Conservation (phyloP, 2,113 vertebrate genomes). For the Vidua macroura region DNA sequence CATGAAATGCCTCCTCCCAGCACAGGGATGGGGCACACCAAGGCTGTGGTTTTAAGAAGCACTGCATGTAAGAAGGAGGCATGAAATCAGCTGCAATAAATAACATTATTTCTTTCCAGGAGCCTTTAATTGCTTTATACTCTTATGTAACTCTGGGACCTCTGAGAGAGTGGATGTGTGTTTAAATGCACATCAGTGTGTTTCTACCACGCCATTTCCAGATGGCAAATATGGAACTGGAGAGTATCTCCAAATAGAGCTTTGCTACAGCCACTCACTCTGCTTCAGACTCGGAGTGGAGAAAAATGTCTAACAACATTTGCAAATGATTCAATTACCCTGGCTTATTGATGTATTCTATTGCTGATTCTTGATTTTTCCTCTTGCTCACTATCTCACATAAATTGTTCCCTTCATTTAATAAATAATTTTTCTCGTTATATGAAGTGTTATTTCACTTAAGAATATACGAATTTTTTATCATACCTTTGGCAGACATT, state of each 20-base stretch:
- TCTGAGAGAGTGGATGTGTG: background rate
- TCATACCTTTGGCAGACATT: background rate
- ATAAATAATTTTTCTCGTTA: background rate
- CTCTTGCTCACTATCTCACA: background rate
- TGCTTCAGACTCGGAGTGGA: background rate
- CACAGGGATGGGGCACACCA: too few relatives aligned
- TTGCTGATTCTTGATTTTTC: background rate
- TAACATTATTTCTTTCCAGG: background rate
- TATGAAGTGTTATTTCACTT: background rate
- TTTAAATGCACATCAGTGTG: background rate
- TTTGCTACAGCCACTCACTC: background rate
- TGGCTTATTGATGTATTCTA: background rate
- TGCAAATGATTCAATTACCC: background rate
- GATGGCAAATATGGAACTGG: background rate
- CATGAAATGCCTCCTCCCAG: background rate
- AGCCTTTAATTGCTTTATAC: background rate
- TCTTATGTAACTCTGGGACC: background rate
- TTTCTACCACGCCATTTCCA: background rate
- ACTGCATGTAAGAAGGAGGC: background rate
- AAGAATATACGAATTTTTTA: background rate
- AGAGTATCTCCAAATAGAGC: background rate
- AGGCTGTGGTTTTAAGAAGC: background rate
- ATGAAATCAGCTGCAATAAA: constrained; percentile 11
- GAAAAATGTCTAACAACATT: background rate
- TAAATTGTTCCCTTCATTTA: background rate